Evolutionary conservation across 2,797 vertebrate genomes (phyloP).

Genomic region (Cetoscarus ocellatus): DNA sequence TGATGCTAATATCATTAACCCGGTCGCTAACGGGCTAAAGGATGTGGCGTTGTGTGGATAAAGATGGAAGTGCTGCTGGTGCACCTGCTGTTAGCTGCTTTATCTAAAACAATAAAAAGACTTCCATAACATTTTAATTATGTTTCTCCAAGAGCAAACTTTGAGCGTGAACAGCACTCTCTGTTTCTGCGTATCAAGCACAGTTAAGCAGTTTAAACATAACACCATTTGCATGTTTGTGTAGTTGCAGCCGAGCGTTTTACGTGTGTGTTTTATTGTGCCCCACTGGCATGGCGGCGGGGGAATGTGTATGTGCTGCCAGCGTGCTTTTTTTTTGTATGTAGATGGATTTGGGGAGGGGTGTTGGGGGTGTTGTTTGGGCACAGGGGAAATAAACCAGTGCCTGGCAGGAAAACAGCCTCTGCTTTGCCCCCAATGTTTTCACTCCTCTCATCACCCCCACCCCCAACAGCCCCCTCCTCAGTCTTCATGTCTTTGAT

Average conservation of each 20-base stretch:
- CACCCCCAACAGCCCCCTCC: slow-evolving; percentile 54
- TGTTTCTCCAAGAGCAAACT: slow-evolving; percentile 13
- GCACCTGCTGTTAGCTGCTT: slow-evolving; percentile 3
- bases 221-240: slow-evolving; percentile 40
- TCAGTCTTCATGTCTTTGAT: slow-evolving; percentile 67
- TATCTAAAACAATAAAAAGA: not conserved
- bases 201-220: slow-evolving; percentile 36
- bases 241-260: slow-evolving; percentile 38
- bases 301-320: slow-evolving; percentile 26
- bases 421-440: slow-evolving; percentile 53
- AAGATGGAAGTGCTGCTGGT: not conserved
- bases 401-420: slow-evolving; percentile 69
- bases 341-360: slow-evolving; percentile 44
- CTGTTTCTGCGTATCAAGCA: not conserved
- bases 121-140: slow-evolving; percentile 11
- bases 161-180: not conserved
- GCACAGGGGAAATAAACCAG: slow-evolving; percentile 74
- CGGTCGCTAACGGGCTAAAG: no score
- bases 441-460: slow-evolving; percentile 39
- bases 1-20: no score
- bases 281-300: slow-evolving; percentile 52
- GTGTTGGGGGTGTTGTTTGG: slow-evolving; percentile 35
- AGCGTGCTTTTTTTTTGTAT: slow-evolving; percentile 72
- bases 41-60: not conserved
- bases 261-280: slow-evolving; percentile 65